phyloP scores from a whole-genome alignment of 2,797 vertebrate species.

The Falco naumanni region DNA sequence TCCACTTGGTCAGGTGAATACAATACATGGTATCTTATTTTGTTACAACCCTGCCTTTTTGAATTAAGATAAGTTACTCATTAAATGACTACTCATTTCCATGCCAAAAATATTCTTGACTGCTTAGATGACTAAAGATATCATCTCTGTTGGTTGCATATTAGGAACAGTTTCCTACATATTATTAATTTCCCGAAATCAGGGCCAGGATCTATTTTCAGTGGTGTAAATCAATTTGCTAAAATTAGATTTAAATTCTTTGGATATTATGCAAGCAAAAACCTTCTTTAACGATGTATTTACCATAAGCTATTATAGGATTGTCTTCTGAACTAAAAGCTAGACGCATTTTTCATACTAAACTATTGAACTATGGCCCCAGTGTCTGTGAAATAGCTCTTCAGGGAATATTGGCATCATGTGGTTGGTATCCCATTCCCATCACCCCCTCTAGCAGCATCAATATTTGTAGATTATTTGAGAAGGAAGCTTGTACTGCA shows the following conservation, averaged over 20 bases:
- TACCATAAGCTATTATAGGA: background rate
- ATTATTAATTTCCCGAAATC: background rate
- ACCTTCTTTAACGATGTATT: background rate
- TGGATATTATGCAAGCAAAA: background rate
- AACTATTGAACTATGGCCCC: background rate
- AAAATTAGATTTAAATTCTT: background rate
- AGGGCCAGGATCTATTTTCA: background rate
- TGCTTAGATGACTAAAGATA: background rate
- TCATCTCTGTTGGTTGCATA: background rate
- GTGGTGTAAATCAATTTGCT: background rate
- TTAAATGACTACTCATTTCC: background rate
- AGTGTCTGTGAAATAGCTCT: background rate
- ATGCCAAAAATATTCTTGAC: background rate
- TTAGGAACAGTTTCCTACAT: background rate
- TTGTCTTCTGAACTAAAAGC: background rate
- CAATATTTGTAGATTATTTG: background rate
- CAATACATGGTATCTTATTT: background rate
- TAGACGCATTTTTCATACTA: conserved; percentile 29
- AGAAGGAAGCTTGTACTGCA: background rate
- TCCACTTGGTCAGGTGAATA: background rate
- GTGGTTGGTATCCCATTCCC: background rate
- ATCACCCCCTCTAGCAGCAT: background rate
- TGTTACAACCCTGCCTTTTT: background rate
- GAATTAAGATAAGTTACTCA: background rate
- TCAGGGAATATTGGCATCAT: background rate